Conservation (phyloP, 2,797 vertebrate species). For the Arrhamphus sclerolepis region DNA sequence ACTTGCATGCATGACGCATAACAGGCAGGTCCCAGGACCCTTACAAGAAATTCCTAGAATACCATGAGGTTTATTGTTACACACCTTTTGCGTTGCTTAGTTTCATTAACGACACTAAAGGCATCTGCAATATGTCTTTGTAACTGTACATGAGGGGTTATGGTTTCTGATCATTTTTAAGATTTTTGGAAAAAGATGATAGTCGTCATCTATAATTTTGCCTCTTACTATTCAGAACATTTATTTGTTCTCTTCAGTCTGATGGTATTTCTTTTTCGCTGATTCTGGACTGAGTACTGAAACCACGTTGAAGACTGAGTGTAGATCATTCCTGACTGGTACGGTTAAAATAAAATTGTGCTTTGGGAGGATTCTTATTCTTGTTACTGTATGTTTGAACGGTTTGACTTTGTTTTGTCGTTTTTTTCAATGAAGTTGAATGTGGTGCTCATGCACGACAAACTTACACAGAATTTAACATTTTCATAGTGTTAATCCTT, state of each 20-base stretch:
- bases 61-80: conserved; percentile 21
- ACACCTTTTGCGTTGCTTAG: conserved; percentile 10
- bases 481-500: conserved; percentile 16
- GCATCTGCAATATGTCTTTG: conserved; percentile 2
- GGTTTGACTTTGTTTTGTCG: conserved; percentile 14
- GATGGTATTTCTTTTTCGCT: neutral
- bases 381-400: conserved; percentile 22
- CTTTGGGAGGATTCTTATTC: conserved; percentile 21
- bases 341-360: conserved; percentile 36
- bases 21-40: conserved; percentile 13
- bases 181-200: neutral
- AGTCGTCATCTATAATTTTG: conserved; percentile 3
- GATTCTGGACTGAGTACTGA: neutral
- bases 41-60: conserved; percentile 15
- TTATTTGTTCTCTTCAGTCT: neutral
- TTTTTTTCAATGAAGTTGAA: conserved; percentile 14
- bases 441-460: conserved; percentile 17
- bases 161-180: neutral
- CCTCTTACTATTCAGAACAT: conserved; percentile 9
- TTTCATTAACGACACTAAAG: neutral
- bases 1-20: conserved; percentile 49
- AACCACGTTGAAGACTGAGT: conserved; percentile 7
- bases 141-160: neutral
- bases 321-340: conserved; percentile 32
- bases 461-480: conserved; percentile 14